A percentile compares a stretch with the other conserved stretches of the same genome.
phyloP scores from a whole-genome alignment of 1,140 invertebrate genomes.

The Bombyx mori region DNA sequence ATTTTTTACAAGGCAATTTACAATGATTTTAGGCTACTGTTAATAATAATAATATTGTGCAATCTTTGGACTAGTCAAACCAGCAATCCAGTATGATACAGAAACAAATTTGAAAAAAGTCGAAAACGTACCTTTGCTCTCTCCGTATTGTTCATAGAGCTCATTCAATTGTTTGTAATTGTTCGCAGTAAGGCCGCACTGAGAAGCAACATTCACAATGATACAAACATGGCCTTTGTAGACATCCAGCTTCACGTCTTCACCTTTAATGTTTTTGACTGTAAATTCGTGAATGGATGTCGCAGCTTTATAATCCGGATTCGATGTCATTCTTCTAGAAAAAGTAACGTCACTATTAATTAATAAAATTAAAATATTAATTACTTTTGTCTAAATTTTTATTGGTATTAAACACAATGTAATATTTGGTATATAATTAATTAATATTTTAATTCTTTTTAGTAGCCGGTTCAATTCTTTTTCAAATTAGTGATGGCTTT shows the following conservation, averaged over 20 bases:
- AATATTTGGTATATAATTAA: background rate
- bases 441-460: background rate
- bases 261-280: constrained; percentile 82
- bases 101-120: background rate
- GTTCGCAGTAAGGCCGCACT: constrained; percentile 86
- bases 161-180: constrained; percentile 87
- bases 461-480: background rate
- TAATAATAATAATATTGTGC: too few species aligned
- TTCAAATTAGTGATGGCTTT: too few species aligned
- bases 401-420: too few species aligned
- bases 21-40: too few species aligned
- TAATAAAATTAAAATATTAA: background rate
- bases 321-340: constrained; percentile 48
- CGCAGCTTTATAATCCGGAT: constrained; percentile 71
- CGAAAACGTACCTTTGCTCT: constrained; percentile 58
- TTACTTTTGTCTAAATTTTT: background rate
- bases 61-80: too few species aligned
- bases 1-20: too few species aligned
- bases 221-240: constrained; percentile 84
- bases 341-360: background rate
- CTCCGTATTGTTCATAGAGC: constrained; percentile 81
- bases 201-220: constrained; percentile 92
- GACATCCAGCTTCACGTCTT: constrained; percentile 80
- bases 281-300: constrained; percentile 83
- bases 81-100: too few species aligned